Evolutionary conservation across 2,888 invertebrate genomes (phyloP), one percentile per base, ranked within the genome.

Genomic region (Drosophila buzzatii): DNA sequence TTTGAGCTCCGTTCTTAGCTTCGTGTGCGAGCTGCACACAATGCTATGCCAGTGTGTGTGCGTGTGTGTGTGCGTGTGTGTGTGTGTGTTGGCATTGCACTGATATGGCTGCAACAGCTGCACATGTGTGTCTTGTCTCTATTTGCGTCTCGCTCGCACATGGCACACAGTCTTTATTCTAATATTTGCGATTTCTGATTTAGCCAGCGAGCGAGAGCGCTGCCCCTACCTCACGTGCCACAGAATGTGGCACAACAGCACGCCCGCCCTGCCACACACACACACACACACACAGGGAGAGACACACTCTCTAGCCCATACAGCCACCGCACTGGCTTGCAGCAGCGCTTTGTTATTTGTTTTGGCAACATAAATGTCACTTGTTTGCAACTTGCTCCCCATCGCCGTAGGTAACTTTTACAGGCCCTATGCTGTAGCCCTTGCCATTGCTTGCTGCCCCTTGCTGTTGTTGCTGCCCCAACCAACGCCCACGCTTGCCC

Each of bases 301-400:
- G 61, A 33, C 56, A 4, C 20, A 23, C 41, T n/a, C 23, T 8
- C 35, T n/a, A 10, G 23, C 47, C 2, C n/a, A 20, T 23, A 2
- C 35, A 14, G 3, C 16, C 27, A 23, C 39, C n/a, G 33, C 31
- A 14, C 18, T 63, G 45, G 18, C 66, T 58, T 49, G 37, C 51
- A 55, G 44, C 59, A 68, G 42, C 44, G 76, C 60, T 70, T 87
- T 85, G 88, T 89, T 88, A 88, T 84, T 85, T 84, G 88, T 90
- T 90, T 85, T 85, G 85, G 88, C 85, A 85, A 88, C 88, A 85
- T 85, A 88, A 85, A 85, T 88, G 88, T 85, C 88, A 88, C 83
- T 85, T 85, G 88, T 76, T 82, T 88, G 79, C 85, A 81, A 81
- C 66, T 70, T 82, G 71, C 67, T 71, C 18, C 60, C 52, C 61